Conservation (phyloP, 2,888 invertebrate genomes). For the Eupithecia inturbata region DNA sequence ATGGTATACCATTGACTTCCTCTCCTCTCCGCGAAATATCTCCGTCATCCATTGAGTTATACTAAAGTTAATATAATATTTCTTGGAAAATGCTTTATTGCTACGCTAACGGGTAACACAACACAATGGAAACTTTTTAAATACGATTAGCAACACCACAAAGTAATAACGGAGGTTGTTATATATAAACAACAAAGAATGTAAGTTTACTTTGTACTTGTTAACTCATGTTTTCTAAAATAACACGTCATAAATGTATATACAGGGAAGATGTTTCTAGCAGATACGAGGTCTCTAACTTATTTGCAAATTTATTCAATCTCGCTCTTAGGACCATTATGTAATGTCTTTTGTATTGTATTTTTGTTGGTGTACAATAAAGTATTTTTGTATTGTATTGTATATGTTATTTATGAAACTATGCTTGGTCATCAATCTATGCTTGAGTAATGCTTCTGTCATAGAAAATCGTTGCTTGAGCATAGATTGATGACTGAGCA, state of each 20-base stretch:
- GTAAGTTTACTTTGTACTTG: not conserved
- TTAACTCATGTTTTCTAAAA: not conserved
- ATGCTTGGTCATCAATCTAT: too few relatives aligned
- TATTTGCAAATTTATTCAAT: not conserved
- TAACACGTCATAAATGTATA: not conserved
- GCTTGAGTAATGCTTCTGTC: too few relatives aligned
- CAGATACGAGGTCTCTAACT: not conserved
- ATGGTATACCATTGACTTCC: not conserved
- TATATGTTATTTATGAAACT: too few relatives aligned
- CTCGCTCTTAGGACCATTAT: not conserved
- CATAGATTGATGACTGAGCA: too few relatives aligned
- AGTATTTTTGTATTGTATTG: too few relatives aligned
- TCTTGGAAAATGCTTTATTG: not conserved
- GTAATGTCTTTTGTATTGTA: too few relatives aligned
- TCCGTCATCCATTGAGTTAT: not conserved
- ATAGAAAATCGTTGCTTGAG: too few relatives aligned
- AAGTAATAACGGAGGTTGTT: not conserved
- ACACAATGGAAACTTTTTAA: not conserved
- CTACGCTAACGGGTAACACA: not conserved
- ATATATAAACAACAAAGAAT: not conserved
- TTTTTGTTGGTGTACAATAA: too few relatives aligned
- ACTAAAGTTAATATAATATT: not conserved
- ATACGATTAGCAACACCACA: conserved; percentile 5
- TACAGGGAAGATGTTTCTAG: not conserved
- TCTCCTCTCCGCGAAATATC: not conserved